Base-by-base conservation (phyloP, 2,797 vertebrate species). In the Siniperca obscura region DNA sequence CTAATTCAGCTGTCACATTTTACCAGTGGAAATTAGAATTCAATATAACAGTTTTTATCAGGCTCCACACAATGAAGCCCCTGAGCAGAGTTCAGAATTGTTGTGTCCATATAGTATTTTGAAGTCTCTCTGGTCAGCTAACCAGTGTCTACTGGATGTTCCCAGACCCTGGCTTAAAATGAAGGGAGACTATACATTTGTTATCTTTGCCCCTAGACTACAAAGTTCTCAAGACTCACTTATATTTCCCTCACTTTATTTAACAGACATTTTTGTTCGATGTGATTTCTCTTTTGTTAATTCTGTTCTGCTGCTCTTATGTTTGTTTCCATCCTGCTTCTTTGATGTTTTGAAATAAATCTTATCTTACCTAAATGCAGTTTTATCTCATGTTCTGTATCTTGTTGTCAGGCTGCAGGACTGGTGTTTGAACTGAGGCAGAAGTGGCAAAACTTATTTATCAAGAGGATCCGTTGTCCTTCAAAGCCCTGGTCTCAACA, bases 361-460 rank as follows among this genome's bases (percentile, higher is more conserved):
- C 0, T n/a, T 65, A 34, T 12, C 7, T 19, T 27, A 22, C 16
- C 0, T 36, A 4, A 16, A 3, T 53, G 22, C 16, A 0, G 4
- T 56, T n/a, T 9, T 16, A 19, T 55, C 3, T 46, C 44, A 13
- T 57, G 55, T 61, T 42, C 2, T 46, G n/a, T 65, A 0, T 61
- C 0, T 38, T 72, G 17, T 66, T 70, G n/a, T 76, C 87, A 99
- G 98, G 94, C 92, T 87, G 97, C 97, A 80, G 94, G 70, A 76
- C 94, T 96, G 81, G 89, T 98, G 86, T 94, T 96, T 57, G 96
- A 98, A 67, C 95, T 99, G 57, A 96, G 97, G 71, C 97, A 97
- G 82, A 99, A 97, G 88, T 99, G 98, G 98, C 96, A 98, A n/a
- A 96, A 94, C 78, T 91, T 99, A 85, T 98, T 99, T 90, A 90